Conservation (phyloP, 2,797 vertebrate species). For the Menidia menidia region DNA sequence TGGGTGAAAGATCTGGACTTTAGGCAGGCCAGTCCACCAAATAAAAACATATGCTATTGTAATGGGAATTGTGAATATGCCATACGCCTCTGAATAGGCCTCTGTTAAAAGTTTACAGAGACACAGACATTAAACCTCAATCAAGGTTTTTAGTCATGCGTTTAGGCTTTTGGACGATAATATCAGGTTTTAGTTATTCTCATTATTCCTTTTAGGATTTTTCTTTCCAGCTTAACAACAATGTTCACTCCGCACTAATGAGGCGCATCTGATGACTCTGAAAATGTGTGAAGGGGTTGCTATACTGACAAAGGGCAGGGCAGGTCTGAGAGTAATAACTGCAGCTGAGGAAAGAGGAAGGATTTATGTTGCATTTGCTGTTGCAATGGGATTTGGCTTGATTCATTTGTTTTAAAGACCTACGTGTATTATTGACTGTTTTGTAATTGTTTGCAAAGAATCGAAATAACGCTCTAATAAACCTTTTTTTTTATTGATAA, state of each 20-base stretch:
- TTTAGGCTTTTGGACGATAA: background rate
- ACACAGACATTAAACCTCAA: background rate
- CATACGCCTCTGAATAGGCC: too few species aligned
- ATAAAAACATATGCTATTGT: too few species aligned
- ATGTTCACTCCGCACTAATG: too few species aligned
- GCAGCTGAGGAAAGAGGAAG: background rate
- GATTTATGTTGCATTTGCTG: background rate
- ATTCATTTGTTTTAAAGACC: too few species aligned
- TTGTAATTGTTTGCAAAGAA: background rate
- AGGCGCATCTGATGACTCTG: background rate
- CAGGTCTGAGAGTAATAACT: background rate
- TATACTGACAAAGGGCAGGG: background rate
- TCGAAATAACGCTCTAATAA: too few species aligned
- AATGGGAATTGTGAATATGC: too few species aligned
- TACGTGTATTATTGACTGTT: background rate
- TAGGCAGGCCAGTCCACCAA: background rate
- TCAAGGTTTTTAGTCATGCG: background rate
- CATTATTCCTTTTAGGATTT: background rate
- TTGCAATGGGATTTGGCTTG: background rate
- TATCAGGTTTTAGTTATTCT: background rate
- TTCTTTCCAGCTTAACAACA: too few species aligned
- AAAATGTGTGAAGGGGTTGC: background rate
- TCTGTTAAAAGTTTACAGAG: too few species aligned
- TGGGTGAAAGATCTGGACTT: too few species aligned
- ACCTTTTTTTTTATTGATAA: too few species aligned